Percentiles rank a stretch among this genome's conserved stretches.
These are phyloP conservation scores for Morpho achilles DNA, from an alignment of 2,888 invertebrate genomes.

Conservation along the genomic window DNA sequence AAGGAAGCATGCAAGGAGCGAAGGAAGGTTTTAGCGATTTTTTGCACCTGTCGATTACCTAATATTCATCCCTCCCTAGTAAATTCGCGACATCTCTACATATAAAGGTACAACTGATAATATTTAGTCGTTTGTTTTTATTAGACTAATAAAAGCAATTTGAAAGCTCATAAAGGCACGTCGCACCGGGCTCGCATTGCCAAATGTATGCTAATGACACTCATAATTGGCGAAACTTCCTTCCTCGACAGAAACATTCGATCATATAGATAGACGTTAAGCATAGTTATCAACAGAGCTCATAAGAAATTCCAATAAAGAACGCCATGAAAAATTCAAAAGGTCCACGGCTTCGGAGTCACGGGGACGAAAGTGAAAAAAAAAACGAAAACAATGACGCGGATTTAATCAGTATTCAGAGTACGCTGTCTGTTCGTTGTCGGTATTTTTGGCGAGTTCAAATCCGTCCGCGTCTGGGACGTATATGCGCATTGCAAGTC, in stretches of 20 bases:
- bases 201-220: conserved; percentile 68
- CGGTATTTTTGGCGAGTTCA: conserved; percentile 70
- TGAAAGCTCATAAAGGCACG: conserved; percentile 54
- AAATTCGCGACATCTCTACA: conserved; percentile 6
- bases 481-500: conserved; percentile 27
- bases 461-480: conserved; percentile 37
- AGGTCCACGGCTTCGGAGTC: conserved; percentile 48
- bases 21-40: too few relatives aligned
- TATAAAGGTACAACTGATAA: conserved; percentile 32
- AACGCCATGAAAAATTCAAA: conserved; percentile 72
- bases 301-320: conserved; percentile 60
- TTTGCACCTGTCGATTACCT: too few relatives aligned
- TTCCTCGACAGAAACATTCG: conserved; percentile 47
- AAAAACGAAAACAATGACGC: conserved; percentile 68
- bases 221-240: conserved; percentile 69
- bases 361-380: conserved; percentile 61
- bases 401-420: conserved; percentile 71
- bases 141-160: conserved; percentile 61
- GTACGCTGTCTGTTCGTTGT: conserved; percentile 61
- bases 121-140: conserved; percentile 64
- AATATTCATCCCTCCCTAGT: neutral
- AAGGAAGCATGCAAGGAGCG: too few relatives aligned
- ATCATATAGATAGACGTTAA: conserved; percentile 58
- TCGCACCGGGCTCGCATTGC: conserved; percentile 45
- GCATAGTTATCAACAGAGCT: conserved; percentile 47